A percentile compares a stretch with the other conserved stretches of the same genome.
Evolutionary conservation across 2,888 invertebrate species (phyloP).

Genomic region (Drosophila antonietae): DNA sequence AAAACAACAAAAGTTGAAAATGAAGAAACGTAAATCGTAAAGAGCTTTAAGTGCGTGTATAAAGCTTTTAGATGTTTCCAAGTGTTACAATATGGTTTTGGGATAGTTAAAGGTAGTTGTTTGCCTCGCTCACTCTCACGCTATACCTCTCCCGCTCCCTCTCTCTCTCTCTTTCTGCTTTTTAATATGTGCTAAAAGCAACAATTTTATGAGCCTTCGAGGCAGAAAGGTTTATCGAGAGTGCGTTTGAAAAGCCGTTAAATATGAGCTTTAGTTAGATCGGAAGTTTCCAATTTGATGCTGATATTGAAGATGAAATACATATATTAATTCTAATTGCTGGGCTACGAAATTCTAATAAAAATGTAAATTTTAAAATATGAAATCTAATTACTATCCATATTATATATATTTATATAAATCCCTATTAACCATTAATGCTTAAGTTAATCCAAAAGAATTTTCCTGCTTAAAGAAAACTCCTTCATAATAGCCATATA

Average conservation of each 20-base stretch:
- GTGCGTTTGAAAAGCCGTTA: constrained; percentile 7
- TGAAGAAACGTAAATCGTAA: constrained; percentile 26
- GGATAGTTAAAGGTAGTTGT: constrained; percentile 14
- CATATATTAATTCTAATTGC: background rate
- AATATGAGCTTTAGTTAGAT: constrained; percentile 1
- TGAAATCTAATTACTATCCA: background rate
- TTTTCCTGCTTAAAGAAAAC: background rate
- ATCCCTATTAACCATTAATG: background rate
- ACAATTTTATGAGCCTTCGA: constrained; percentile 6
- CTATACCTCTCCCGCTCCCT: too few species aligned
- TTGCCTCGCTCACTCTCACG: background rate
- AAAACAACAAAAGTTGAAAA: background rate
- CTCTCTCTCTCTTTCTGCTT: background rate
- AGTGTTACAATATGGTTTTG: constrained; percentile 18
- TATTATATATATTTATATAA: background rate
- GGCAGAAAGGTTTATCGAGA: background rate
- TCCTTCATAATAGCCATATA: background rate
- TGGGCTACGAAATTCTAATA: background rate
- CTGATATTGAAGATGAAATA: background rate
- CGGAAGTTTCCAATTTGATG: background rate
- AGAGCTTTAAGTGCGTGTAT: constrained; percentile 38
- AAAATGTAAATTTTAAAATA: background rate
- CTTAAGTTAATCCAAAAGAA: background rate
- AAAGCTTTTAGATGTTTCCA: constrained; percentile 36
- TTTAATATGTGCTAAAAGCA: constrained; percentile 36